Evolutionary conservation across 2,113 vertebrate genomes (phyloP).

Genomic region (Oxyruncus cristatus): DNA sequence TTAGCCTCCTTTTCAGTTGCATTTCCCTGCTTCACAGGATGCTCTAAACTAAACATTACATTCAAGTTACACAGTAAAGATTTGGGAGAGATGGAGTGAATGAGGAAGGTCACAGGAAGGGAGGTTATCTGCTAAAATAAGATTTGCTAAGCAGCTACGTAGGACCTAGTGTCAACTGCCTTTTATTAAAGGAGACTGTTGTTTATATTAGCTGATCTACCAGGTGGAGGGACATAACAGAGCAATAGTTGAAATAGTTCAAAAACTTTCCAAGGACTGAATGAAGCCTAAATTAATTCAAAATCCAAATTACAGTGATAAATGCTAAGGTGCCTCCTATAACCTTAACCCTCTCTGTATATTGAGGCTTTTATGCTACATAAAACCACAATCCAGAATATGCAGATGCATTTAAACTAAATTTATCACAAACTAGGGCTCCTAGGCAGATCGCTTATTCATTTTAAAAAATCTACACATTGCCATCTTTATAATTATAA

Average conservation of each 20-base stretch:
- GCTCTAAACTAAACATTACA: slow-evolving; percentile 47
- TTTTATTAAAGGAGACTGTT: neutral
- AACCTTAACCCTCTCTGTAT: neutral
- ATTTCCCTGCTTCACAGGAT: slow-evolving; percentile 48
- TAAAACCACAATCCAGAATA: neutral
- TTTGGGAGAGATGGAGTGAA: neutral
- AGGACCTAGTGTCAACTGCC: neutral
- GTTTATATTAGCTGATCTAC: neutral
- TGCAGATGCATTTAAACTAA: neutral
- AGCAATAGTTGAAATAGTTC: neutral
- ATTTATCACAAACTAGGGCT: neutral
- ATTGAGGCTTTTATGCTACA: neutral
- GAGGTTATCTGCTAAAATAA: slow-evolving; percentile 37
- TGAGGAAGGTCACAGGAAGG: slow-evolving; percentile 1
- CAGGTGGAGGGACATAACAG: neutral
- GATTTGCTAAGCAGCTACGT: neutral
- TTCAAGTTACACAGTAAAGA: slow-evolving; percentile 23
- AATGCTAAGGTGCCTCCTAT: neutral
- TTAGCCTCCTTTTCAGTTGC: slow-evolving; percentile 9
- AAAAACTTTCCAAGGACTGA: neutral
- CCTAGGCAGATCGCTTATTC: neutral
- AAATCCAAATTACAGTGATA: neutral
- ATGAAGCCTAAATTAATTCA: neutral
- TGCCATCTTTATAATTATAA: neutral
- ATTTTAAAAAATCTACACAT: neutral